phyloP scores from a whole-genome alignment of 2,888 invertebrate species.

The Noctua janthina region DNA sequence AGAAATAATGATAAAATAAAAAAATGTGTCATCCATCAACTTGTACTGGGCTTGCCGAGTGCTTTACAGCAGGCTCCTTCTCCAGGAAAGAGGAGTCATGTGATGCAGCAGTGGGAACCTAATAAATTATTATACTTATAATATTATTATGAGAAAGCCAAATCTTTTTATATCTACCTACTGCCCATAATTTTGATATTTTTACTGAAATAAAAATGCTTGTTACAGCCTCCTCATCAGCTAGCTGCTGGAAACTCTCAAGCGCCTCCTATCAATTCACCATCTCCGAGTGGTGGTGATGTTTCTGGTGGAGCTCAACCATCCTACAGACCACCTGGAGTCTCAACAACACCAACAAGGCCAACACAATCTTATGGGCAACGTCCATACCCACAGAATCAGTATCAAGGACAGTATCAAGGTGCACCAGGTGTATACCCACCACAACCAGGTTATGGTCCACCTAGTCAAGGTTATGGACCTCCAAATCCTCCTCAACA shows the following conservation, averaged over 20 bases:
- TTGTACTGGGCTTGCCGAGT: background rate
- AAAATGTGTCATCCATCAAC: background rate
- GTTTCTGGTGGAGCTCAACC: constrained; percentile 85
- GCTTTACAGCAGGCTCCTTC: background rate
- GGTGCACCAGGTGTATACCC: constrained; percentile 91
- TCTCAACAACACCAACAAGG: constrained; percentile 89
- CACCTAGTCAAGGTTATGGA: constrained; percentile 92
- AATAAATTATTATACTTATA: background rate
- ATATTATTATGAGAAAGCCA: background rate
- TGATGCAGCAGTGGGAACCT: background rate
- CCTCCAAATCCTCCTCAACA: constrained; percentile 91
- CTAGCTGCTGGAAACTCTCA: constrained; percentile 89
- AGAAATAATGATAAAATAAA: no score
- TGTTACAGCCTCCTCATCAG: constrained; percentile 90
- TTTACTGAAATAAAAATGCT: constrained; percentile 5
- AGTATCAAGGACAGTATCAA: constrained; percentile 91
- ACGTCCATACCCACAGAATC: constrained; percentile 92
- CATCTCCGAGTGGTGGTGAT: constrained; percentile 81
- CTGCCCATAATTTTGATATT: background rate
- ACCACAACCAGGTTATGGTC: constrained; percentile 92
- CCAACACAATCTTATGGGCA: constrained; percentile 93
- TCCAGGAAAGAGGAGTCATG: background rate
- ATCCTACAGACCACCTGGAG: constrained; percentile 88
- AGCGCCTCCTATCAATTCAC: constrained; percentile 81
- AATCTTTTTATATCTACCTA: background rate